These are phyloP conservation scores for Botia almorhae DNA, from an alignment of 2,797 vertebrate genomes.

Conservation along the genomic window DNA sequence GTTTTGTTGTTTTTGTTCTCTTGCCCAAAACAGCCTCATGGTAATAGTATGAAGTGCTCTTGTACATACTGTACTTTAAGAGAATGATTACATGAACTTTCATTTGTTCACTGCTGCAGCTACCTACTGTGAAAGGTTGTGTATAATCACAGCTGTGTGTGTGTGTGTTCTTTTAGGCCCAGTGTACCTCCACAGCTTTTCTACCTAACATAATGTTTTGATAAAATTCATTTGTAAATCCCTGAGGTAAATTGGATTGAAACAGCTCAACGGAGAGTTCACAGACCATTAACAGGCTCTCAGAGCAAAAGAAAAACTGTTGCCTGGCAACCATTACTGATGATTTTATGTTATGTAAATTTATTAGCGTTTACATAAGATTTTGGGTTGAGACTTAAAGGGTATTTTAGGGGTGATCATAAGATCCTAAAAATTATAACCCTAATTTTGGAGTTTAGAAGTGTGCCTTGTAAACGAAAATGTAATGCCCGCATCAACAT, in stretches of 20 bases:
- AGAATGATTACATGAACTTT: conserved; percentile 36
- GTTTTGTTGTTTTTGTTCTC: neutral
- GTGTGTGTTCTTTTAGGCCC: conserved; percentile 12
- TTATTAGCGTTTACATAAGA: conserved; percentile 52
- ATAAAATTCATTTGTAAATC: conserved; percentile 38
- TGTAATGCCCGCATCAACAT: neutral
- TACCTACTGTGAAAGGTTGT: no score
- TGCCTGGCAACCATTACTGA: conserved; percentile 60
- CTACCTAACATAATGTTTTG: conserved; percentile 23
- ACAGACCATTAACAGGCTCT: conserved; percentile 56
- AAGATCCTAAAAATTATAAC: conserved; percentile 39
- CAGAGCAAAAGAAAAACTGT: conserved; percentile 55
- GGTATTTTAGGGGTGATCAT: conserved; percentile 41
- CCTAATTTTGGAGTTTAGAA: neutral
- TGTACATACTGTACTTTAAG: neutral
- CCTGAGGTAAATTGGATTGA: conserved; percentile 37
- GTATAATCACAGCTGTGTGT: conserved; percentile 4
- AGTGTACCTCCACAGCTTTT: conserved; percentile 34
- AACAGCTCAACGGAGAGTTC: conserved; percentile 46
- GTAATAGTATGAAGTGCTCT: neutral
- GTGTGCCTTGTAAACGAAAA: neutral
- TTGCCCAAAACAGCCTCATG: neutral
- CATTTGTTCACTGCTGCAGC: conserved; percentile 33
- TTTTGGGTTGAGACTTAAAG: conserved; percentile 52
- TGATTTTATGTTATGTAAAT: conserved; percentile 60